Evolutionary conservation across 2,888 invertebrate species (phyloP).

Genomic region (Salticus scenicus): DNA sequence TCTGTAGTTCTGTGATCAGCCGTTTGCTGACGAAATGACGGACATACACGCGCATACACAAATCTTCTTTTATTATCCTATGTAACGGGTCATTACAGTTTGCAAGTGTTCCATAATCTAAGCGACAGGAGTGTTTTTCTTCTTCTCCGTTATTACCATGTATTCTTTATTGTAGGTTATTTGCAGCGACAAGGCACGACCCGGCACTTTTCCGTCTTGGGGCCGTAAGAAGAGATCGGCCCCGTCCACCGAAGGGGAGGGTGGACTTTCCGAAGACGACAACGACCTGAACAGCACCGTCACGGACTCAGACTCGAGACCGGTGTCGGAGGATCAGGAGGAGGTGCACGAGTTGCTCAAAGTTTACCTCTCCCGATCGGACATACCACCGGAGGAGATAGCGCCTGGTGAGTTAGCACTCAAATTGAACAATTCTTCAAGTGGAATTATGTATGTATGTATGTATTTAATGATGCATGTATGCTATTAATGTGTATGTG

Average conservation of each 20-base stretch:
- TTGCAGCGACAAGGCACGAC: slow-evolving; percentile 71
- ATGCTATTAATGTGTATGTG: too few species aligned
- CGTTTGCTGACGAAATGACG: too few species aligned
- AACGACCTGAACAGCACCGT: slow-evolving; percentile 13
- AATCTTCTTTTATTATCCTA: too few species aligned
- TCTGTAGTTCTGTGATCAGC: too few species aligned
- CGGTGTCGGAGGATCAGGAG: slow-evolving; percentile 68
- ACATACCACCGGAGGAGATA: slow-evolving; percentile 70
- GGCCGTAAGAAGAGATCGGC: slow-evolving; percentile 70
- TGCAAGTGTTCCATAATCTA: too few species aligned
- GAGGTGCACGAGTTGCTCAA: slow-evolving; percentile 72
- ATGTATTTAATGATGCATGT: too few species aligned
- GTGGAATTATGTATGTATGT: too few species aligned
- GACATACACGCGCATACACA: too few species aligned
- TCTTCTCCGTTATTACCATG: too few species aligned
- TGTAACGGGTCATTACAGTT: too few species aligned
- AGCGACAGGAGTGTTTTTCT: too few species aligned
- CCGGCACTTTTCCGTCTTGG: slow-evolving; percentile 72
- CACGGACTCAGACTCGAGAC: neutral
- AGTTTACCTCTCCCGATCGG: slow-evolving; percentile 72
- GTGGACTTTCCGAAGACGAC: neutral
- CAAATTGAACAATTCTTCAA: too few species aligned
- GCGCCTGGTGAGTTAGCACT: slow-evolving; percentile 25
- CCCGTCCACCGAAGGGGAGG: neutral
- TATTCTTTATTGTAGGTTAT: slow-evolving; percentile 71